phyloP scores from a whole-genome alignment of 2,888 invertebrate species.

The Drosophila aldrichi region DNA sequence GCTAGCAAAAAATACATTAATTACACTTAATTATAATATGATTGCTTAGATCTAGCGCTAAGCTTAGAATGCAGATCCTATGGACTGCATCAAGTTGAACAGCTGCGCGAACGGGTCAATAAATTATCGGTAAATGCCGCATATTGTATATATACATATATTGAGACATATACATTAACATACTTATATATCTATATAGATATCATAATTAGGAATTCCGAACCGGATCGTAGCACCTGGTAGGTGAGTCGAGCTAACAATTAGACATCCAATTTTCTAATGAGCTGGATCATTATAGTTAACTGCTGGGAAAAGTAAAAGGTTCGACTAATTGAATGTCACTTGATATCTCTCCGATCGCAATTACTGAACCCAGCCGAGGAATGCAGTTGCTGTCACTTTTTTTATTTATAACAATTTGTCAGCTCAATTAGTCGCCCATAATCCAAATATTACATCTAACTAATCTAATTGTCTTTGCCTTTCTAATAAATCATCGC shows the following conservation, averaged over 20 bases:
- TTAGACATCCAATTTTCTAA: constrained; percentile 41
- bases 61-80: constrained; percentile 15
- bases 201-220: constrained; percentile 27
- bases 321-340: constrained; percentile 11
- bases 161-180: neutral
- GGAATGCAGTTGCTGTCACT: constrained; percentile 11
- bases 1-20: constrained; percentile 29
- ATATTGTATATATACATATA: neutral
- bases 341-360: constrained; percentile 3
- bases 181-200: constrained; percentile 14
- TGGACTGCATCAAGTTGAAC: neutral
- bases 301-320: constrained; percentile 24
- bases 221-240: constrained; percentile 38
- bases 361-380: neutral
- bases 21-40: constrained; percentile 49
- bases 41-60: constrained; percentile 20
- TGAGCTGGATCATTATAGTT: constrained; percentile 8
- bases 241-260: constrained; percentile 15
- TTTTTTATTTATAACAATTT: neutral
- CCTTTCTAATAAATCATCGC: constrained; percentile 14
- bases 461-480: constrained; percentile 2
- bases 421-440: constrained; percentile 5
- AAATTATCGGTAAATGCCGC: constrained; percentile 36
- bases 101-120: constrained; percentile 44
- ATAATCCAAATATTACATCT: constrained; percentile 8